phyloP scores from a whole-genome alignment of 2,888 invertebrate species.

The Ellobium chinense region DNA sequence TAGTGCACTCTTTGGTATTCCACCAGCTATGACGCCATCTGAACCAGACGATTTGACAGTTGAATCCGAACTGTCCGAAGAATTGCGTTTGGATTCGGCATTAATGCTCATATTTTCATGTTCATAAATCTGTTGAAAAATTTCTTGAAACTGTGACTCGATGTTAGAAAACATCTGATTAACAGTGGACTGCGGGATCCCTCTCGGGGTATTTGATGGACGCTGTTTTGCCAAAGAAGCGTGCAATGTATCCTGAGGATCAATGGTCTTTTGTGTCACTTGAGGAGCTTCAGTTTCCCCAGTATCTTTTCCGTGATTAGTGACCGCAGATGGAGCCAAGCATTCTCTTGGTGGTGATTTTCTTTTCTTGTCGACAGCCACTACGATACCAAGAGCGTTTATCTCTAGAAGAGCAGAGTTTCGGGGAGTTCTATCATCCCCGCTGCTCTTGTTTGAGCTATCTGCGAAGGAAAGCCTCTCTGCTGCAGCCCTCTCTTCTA shows the following conservation, averaged over 20 bases:
- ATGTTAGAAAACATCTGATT: slow-evolving; percentile 18
- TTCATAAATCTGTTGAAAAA: neutral
- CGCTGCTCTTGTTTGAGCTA: neutral
- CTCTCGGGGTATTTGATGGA: neutral
- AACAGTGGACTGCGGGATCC: neutral
- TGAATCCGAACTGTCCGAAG: slow-evolving; percentile 21
- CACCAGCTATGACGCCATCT: neutral
- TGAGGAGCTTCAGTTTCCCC: no score
- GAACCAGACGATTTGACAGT: slow-evolving; percentile 3
- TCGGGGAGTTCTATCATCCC: neutral
- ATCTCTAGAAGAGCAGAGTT: neutral
- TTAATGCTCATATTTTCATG: neutral
- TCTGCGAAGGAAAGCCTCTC: slow-evolving; percentile 74
- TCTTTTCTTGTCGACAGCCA: neutral
- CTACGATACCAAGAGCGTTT: no score
- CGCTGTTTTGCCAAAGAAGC: neutral
- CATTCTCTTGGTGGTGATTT: neutral
- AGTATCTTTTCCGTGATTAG: neutral
- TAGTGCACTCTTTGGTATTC: neutral
- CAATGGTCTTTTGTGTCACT: neutral
- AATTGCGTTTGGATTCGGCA: neutral
- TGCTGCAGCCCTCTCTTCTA: slow-evolving; percentile 82
- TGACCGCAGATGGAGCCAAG: neutral
- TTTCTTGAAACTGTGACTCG: slow-evolving; percentile 28
- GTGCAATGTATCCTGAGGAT: neutral